Base-by-base conservation (phyloP, 2,113 vertebrate genomes). In the Pelecanoides urinatrix region DNA sequence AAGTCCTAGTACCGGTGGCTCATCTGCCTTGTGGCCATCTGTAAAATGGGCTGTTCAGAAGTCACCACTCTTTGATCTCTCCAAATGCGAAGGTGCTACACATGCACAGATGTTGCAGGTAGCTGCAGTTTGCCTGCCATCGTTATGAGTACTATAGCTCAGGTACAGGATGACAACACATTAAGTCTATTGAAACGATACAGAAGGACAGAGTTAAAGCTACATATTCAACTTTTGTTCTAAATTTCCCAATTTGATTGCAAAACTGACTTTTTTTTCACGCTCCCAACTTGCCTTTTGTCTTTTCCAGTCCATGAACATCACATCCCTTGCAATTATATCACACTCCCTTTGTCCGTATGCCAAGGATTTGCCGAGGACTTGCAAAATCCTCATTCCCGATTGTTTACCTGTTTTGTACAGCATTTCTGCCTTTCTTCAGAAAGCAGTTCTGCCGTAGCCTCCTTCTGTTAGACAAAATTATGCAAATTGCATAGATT, bases 401-500 rank as follows among this genome's bases (percentile, higher is more conserved):
- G 2, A 29, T 88, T 40, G 30, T 79, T 97, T 93, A 96, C 72
- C 91, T 86, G 75, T 88, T 87, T 56, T n/a, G 83, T 72, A 74
- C 16, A 75, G 67, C 42, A 80, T 68, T 72, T 65, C 75, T 93
- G 52, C 50, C 58, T 67, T 92, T 73, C 77, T 76, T 77, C 58
- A 55, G 75, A 70, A 55, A 87, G 87, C 71, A 58, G 4, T 82
- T 77, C 78, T 96, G 45, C 40, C 45, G 40, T 20, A 63, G 66
- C 49, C 50, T 93, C 86, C 75, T 90, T 87, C 77, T 77, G 83
- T 78, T 91, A 70, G 93, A 88, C 36, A 75, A 92, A 90, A 94
- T 95, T 86, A 96, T 84, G 94, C 88, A 91, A 83, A 94, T 79
- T 92, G 63, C 94, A 7, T 58, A 89, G 95, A 91, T 95, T 88